Evolutionary conservation across 2,113 vertebrate genomes (phyloP), one percentile per base, ranked within the genome.

Genomic region (Podarcis muralis): DNA sequence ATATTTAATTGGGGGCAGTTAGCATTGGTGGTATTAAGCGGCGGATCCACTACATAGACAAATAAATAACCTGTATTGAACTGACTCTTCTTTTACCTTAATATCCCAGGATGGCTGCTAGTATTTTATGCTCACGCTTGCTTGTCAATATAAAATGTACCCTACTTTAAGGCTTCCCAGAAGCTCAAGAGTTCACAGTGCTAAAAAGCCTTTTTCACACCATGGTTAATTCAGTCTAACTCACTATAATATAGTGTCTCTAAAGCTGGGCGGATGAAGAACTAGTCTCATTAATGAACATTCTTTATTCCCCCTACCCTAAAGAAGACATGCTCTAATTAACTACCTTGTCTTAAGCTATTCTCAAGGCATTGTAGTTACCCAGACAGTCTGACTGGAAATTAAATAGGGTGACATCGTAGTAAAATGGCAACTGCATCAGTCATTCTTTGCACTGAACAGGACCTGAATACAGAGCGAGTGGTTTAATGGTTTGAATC

Each of bases 321-420:
- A 59, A 90, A 90, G 93, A 89, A 89, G 76, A 27, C 35, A 13
- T 77, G 48, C 12, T 94, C 85, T 91, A 91, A 95, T 96, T 96
- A 95, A 96, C 88, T 89, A 85, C 86, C 84, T 85, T 92, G 27
- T 93, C 85, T 92, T 87, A 92, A 95, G 48, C 59, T 89, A 85
- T 89, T 95, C 94, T 91, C 91, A 80, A 93, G 91, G 79, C 83
- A 85, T 90, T 40, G 83, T 65, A 89, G 76, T 87, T 93, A 92
- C 91, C 88, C 90, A 83, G 43, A 93, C 22, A 93, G 85, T 90
- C 89, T 93, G 91, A 92, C 40, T 88, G 57, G 88, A 94, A 94
- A 95, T 93, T 92, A 93, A 93, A 93, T 87, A 94, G 86, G 71
- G 62, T 86, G 81, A 90, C 82, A 92, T 91, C 89, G 75, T 66